Conservation (phyloP, 2,113 vertebrate species). For the Clarias gariepinus region DNA sequence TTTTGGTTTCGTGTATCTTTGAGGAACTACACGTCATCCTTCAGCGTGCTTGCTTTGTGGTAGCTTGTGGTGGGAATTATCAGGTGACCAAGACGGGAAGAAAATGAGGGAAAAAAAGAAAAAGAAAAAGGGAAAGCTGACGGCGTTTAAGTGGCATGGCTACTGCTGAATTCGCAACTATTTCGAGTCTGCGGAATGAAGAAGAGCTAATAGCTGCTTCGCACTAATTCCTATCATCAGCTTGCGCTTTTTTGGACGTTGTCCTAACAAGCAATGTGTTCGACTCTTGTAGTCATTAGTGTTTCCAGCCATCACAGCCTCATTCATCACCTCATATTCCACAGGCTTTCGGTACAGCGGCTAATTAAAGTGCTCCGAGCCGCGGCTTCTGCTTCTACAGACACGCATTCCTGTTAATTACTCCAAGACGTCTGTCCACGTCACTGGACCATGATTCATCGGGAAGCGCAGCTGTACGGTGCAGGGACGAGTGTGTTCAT, state of each 20-base stretch:
- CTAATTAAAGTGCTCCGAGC: constrained; percentile 52
- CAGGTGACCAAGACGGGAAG: not conserved
- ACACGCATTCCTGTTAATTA: constrained; percentile 51
- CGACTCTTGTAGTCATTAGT: constrained; percentile 15
- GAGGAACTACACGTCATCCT: not conserved
- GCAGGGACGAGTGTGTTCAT: constrained; percentile 6
- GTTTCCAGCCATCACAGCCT: constrained; percentile 22
- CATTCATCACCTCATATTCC: constrained; percentile 46
- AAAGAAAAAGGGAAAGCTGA: not conserved
- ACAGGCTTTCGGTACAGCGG: constrained; percentile 36
- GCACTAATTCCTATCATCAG: not conserved
- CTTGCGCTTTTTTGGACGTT: not conserved
- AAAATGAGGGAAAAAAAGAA: not conserved
- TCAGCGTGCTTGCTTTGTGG: not conserved
- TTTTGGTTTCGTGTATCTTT: not conserved
- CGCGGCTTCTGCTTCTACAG: constrained; percentile 44
- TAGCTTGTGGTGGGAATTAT: not conserved
- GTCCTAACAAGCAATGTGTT: not conserved
- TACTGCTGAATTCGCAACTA: not conserved
- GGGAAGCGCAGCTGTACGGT: constrained; percentile 22
- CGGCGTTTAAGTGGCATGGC: not conserved
- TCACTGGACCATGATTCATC: constrained; percentile 52
- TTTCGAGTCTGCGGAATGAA: not conserved
- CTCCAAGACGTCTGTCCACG: constrained; percentile 39
- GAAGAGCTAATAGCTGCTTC: not conserved